Conservation (phyloP, 1,140 invertebrate genomes). For the Mizuhopecten yessoensis region DNA sequence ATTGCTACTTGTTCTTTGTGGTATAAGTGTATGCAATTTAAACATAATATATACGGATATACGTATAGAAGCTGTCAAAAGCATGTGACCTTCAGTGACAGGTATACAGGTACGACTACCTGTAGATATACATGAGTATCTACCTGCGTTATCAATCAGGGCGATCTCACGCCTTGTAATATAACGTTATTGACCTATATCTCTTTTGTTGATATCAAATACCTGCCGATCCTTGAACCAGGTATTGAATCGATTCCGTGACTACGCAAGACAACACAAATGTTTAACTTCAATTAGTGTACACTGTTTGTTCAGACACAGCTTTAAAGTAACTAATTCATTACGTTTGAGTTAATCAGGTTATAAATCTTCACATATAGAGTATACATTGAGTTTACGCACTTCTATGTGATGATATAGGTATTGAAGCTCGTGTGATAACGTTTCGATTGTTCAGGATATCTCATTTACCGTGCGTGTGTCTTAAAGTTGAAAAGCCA, state of each 20-base stretch:
- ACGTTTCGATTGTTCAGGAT: background rate
- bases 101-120: background rate
- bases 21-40: no score
- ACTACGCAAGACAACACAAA: constrained; percentile 16
- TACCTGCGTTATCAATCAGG: background rate
- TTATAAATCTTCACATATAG: background rate
- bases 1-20: no score
- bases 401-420: background rate
- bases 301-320: background rate
- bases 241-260: constrained; percentile 3
- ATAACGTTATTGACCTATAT: constrained; percentile 18
- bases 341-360: background rate
- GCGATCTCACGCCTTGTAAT: background rate
- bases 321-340: background rate
- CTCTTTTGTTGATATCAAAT: constrained; percentile 30
- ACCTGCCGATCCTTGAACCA: background rate
- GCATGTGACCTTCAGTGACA: background rate
- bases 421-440: background rate
- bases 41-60: no score
- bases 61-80: background rate
- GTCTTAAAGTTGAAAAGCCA: background rate
- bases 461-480: background rate
- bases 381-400: background rate
- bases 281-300: constrained; percentile 29
- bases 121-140: background rate